phyloP scores from a whole-genome alignment of 2,113 vertebrate species.

The Anguilla rostrata region DNA sequence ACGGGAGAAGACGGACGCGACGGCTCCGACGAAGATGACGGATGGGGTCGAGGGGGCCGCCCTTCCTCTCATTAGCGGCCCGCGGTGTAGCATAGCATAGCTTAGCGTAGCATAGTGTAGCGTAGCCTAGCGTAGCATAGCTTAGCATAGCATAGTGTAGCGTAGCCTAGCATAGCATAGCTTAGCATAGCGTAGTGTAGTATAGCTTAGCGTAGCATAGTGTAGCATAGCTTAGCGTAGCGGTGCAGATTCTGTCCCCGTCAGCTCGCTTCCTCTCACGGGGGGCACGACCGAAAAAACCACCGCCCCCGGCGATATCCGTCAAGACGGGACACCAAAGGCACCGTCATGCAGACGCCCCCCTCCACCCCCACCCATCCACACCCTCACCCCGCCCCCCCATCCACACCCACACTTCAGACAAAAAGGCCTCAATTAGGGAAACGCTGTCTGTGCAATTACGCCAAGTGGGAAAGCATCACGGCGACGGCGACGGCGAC shows the following conservation, averaged over 20 bases:
- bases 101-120: too few species aligned
- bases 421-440: conserved; percentile 7
- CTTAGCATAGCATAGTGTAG: too few species aligned
- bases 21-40: background rate
- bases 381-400: too few species aligned
- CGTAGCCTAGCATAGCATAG: too few species aligned
- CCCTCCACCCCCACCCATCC: background rate
- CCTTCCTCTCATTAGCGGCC: background rate
- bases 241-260: background rate
- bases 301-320: background rate
- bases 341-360: too few species aligned
- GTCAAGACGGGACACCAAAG: background rate
- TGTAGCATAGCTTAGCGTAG: background rate
- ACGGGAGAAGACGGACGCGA: background rate
- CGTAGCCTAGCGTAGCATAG: too few species aligned
- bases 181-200: too few species aligned
- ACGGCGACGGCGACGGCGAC: background rate
- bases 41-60: background rate
- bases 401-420: background rate
- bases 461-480: background rate
- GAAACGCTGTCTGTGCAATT: background rate
- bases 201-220: too few species aligned
- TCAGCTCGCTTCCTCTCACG: background rate
- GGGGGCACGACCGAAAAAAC: background rate
- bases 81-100: background rate